Evolutionary conservation across 2,888 invertebrate genomes (phyloP).

Genomic region (Meloe dianella): DNA sequence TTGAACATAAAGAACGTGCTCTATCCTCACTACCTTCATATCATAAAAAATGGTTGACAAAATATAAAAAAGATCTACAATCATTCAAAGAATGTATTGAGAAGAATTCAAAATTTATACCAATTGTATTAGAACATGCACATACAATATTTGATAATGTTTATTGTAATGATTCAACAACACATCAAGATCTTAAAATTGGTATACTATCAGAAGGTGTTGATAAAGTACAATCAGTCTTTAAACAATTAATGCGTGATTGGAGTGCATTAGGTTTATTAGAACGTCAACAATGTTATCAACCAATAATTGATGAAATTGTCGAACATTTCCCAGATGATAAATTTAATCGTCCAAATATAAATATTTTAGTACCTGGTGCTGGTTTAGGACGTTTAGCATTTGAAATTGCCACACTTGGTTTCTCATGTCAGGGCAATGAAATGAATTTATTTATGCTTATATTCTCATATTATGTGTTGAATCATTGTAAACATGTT

Average conservation of each 20-base stretch:
- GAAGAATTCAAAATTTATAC: slow-evolving; percentile 70
- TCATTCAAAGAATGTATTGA: slow-evolving; percentile 80
- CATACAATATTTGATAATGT: slow-evolving; percentile 85
- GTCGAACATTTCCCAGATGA: slow-evolving; percentile 72
- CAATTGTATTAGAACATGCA: slow-evolving; percentile 79
- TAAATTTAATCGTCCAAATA: slow-evolving; percentile 62
- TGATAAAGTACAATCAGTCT: slow-evolving; percentile 88
- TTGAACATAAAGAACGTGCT: slow-evolving; percentile 78
- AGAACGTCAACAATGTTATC: slow-evolving; percentile 87
- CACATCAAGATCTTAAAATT: slow-evolving; percentile 46
- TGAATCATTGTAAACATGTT: slow-evolving; percentile 80
- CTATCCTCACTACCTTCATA: slow-evolving; percentile 73
- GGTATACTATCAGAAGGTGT: slow-evolving; percentile 61
- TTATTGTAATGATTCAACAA: slow-evolving; percentile 47
- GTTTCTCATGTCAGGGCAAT: slow-evolving; percentile 95
- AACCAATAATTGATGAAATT: slow-evolving; percentile 87
- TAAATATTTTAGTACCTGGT: slow-evolving; percentile 90
- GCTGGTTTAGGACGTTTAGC: slow-evolving; percentile 95
- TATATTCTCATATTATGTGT: slow-evolving; percentile 92
- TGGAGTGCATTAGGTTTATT: slow-evolving; percentile 87
- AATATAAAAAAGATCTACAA: slow-evolving; percentile 77
- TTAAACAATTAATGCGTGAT: slow-evolving; percentile 96
- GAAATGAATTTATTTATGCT: slow-evolving; percentile 98
- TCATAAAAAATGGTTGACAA: slow-evolving; percentile 77
- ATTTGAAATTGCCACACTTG: slow-evolving; percentile 89